Percentiles rank a stretch among this genome's conserved stretches.
These are phyloP conservation scores for Drosophila siamana DNA, from an alignment of 2,888 invertebrate genomes.

Conservation along the genomic window DNA sequence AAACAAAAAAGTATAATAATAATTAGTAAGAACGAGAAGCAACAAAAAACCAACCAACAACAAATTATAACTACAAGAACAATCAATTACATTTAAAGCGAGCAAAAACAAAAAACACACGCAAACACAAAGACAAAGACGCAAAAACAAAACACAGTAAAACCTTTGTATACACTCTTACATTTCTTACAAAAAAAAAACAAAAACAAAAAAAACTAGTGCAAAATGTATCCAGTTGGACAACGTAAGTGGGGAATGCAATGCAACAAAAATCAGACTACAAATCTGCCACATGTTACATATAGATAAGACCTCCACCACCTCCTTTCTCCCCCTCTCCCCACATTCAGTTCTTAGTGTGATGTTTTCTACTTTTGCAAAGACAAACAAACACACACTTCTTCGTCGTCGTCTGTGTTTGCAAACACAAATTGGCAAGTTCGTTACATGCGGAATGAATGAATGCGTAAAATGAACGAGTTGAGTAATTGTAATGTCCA, in stretches of 20 bases:
- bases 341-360: not conserved
- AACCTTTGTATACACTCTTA: conserved; percentile 75
- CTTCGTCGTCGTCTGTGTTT: conserved; percentile 39
- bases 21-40: conserved; percentile 73
- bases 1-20: conserved; percentile 67
- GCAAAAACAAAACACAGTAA: conserved; percentile 59
- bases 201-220: conserved; percentile 57
- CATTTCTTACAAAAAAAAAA: conserved; percentile 50
- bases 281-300: conserved; percentile 61
- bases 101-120: conserved; percentile 55
- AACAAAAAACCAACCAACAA: conserved; percentile 56
- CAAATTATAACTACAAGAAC: conserved; percentile 54
- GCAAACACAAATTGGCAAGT: conserved; percentile 43
- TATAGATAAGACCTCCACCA: conserved; percentile 3
- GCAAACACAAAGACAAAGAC: conserved; percentile 53
- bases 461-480: conserved; percentile 58
- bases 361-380: conserved; percentile 52
- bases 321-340: not conserved
- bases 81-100: conserved; percentile 76
- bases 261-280: conserved; percentile 31
- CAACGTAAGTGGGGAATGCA: conserved; percentile 87
- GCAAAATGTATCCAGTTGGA: conserved; percentile 89
- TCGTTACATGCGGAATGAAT: conserved; percentile 48
- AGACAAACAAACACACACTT: conserved; percentile 21
- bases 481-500: conserved; percentile 32